These are phyloP conservation scores for Nomada ferruginata DNA, from an alignment of 2,888 invertebrate genomes.

Conservation along the genomic window DNA sequence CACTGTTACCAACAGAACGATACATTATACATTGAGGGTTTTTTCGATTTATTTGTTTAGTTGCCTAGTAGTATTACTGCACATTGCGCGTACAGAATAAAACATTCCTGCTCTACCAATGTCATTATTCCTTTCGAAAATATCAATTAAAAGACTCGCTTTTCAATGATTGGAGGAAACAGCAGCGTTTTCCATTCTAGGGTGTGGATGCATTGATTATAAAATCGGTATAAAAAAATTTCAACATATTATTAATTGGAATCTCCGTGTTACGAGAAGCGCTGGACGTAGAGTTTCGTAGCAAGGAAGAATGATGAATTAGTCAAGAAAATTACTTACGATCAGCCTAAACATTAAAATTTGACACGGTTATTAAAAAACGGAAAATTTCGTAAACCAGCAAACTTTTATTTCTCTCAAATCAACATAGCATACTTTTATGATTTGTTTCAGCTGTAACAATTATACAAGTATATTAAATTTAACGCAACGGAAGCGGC, in stretches of 20 bases:
- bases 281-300: not conserved
- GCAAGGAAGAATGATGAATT: not conserved
- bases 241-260: constrained; percentile 12
- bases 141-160: not conserved
- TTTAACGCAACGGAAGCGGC: constrained; percentile 26
- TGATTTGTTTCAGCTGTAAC: constrained; percentile 7
- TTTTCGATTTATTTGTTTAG: not conserved
- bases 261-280: not conserved
- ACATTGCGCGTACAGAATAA: not conserved
- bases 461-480: not conserved
- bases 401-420: constrained; percentile 24
- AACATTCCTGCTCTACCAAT: not conserved
- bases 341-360: not conserved
- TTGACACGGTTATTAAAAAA: not conserved
- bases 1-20: constrained; percentile 68
- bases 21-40: not conserved
- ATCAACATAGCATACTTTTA: constrained; percentile 28
- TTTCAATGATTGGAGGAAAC: not conserved
- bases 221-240: constrained; percentile 27
- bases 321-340: no score
- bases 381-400: not conserved
- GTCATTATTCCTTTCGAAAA: not conserved
- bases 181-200: constrained; percentile 7
- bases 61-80: not conserved
- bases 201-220: constrained; percentile 34